Percentiles rank a stretch among this genome's conserved stretches.
Conservation (phyloP, 2,888 invertebrate species). For the Strigamia transsilvanica region DNA sequence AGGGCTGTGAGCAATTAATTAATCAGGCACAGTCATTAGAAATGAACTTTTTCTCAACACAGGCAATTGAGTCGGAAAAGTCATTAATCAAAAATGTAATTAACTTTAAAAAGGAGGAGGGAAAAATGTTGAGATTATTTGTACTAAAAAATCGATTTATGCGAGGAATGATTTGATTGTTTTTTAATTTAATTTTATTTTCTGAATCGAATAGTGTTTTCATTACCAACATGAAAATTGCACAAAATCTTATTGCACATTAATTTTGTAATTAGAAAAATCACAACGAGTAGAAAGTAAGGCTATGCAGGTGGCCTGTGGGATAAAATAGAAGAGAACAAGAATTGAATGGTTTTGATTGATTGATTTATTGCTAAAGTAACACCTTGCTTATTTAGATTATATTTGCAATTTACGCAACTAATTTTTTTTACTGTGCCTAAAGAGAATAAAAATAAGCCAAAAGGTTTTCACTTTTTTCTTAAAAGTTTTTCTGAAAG, state of each 20-base stretch:
- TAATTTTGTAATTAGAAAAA: conserved; percentile 12
- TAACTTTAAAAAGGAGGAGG: neutral
- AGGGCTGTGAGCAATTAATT: neutral
- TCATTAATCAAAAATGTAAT: conserved; percentile 39
- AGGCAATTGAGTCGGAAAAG: neutral
- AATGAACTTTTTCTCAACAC: conserved; percentile 7
- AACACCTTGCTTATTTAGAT: neutral
- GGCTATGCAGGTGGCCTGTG: neutral
- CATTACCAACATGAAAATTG: conserved; percentile 1
- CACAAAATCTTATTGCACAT: neutral
- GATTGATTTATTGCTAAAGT: neutral
- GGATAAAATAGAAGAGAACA: neutral
- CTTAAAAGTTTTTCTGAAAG: neutral
- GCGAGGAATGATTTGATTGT: neutral
- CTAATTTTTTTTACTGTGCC: neutral
- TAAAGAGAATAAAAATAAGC: too few relatives aligned
- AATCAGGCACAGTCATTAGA: neutral
- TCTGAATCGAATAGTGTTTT: neutral
- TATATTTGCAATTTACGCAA: neutral
- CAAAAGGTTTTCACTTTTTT: neutral
- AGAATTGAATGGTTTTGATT: neutral
- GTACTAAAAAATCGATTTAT: neutral
- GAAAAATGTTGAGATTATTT: neutral
- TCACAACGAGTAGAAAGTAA: neutral
- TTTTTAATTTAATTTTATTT: neutral